phyloP scores from a whole-genome alignment of 1,140 invertebrate genomes.

The Drosophila serrata region DNA sequence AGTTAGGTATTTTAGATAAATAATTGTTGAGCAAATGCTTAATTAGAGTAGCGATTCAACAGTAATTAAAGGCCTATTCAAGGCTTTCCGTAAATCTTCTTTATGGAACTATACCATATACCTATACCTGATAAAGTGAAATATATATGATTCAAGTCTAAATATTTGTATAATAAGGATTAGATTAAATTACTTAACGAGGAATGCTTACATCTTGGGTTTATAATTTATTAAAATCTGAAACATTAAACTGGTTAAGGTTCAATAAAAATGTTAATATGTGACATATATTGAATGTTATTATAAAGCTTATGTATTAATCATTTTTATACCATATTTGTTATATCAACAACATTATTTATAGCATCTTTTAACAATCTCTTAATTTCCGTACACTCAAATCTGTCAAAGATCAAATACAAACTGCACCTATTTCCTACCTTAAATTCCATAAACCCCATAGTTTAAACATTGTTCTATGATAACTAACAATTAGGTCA shows the following conservation, averaged over 20 bases:
- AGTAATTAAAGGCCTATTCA: conserved; percentile 1
- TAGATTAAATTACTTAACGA: too few species aligned
- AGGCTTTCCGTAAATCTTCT: neutral
- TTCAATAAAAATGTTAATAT: neutral
- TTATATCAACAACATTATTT: too few species aligned
- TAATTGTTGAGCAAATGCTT: neutral
- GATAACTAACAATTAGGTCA: conserved; percentile 14
- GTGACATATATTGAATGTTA: neutral
- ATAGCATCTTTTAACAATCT: conserved; percentile 1
- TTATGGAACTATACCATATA: neutral
- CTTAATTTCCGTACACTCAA: neutral
- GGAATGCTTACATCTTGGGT: neutral
- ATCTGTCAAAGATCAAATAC: conserved; percentile 13
- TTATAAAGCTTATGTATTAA: neutral
- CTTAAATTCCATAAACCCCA: neutral
- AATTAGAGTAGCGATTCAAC: conserved; percentile 7
- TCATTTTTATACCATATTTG: too few species aligned
- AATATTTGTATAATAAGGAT: too few species aligned
- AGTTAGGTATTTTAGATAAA: neutral
- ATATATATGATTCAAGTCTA: too few species aligned
- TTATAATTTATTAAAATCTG: conserved; percentile 8
- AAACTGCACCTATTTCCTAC: conserved; percentile 1
- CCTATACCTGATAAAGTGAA: too few species aligned
- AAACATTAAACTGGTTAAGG: neutral
- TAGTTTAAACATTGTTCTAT: conserved; percentile 6